Base-by-base conservation (phyloP, 2,888 invertebrate genomes). In the Yponomeuta cagnagella region DNA sequence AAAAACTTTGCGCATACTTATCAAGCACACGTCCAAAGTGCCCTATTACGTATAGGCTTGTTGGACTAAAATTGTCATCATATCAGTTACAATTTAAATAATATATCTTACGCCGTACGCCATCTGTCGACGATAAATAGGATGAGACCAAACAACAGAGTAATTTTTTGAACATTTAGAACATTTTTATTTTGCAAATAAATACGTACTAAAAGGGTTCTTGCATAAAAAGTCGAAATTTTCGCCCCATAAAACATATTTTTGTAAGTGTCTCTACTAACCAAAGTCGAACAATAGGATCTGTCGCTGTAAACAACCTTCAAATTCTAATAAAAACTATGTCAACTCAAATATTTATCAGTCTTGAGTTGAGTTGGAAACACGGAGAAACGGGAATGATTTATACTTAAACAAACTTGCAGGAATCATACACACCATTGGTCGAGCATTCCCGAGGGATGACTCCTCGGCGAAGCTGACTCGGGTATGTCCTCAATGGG, bases 371-470 rank as follows among this genome's bases (percentile, higher is more conserved):
- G 52, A 12, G 65, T 33, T 65, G 5, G 65, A 33, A 30, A 10
- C 65, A 30, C 12, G 30, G 67, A 37, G 43, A 67, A 67, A 33
- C 37, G 67, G 43, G 37, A 67, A 33, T 77, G 74, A 76, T 75
- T 76, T 75, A 76, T 73, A 23, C 23, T 23, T 23, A 71, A 71
- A 63, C 65, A 71, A 71, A 72, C 67, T 74, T 73, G 63, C 75
- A 72, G 70, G 74, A 76, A 75, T 73, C 72, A 72, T 43, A 67
- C 67, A n/a, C 67, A 43, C 37, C 74, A 72, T 72, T 73, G 71
- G 67, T 72, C 72, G 70, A 73, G 69, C 77, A 77, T 77, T 75
- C 77, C 74, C 72, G 48, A 71, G 72, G 74, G 74, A 75, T 75
- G 77, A 76, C 74, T 70, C 70, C 43, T 63, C 66, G 70, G 69